A percentile compares a stretch with the other conserved stretches of the same genome.
Conservation (phyloP, 2,888 invertebrate genomes). For the Synanthedon formicaeformis region DNA sequence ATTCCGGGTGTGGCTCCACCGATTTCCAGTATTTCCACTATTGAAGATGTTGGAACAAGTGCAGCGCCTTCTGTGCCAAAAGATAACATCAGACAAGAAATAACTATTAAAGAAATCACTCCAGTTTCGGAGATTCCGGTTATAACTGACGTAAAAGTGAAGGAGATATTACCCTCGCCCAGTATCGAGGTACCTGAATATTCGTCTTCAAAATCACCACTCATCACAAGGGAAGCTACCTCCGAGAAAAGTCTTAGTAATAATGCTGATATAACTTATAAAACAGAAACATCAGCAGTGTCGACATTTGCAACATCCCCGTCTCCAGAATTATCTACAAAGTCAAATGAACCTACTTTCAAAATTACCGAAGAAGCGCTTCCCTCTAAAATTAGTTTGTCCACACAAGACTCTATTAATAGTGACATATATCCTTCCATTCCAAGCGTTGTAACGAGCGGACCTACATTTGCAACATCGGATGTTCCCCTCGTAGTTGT, state of each 20-base stretch:
- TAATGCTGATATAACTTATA: conserved; percentile 16
- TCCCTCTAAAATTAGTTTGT: conserved; percentile 53
- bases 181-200: conserved; percentile 50
- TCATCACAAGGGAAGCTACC: conserved; percentile 54
- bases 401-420: conserved; percentile 44
- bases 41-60: conserved; percentile 20
- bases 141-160: conserved; percentile 56
- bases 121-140: conserved; percentile 63
- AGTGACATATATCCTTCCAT: conserved; percentile 40
- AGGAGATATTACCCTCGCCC: conserved; percentile 52
- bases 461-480: conserved; percentile 20
- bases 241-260: conserved; percentile 30
- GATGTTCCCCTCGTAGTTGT: conserved; percentile 16
- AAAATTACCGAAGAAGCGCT: conserved; percentile 25
- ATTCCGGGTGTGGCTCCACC: conserved; percentile 33
- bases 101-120: conserved; percentile 73
- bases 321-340: conserved; percentile 17
- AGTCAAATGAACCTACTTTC: conserved; percentile 13
- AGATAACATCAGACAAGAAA: conserved; percentile 41
- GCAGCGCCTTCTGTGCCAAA: conserved; percentile 21
- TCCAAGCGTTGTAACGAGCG: conserved; percentile 33
- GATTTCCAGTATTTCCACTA: conserved; percentile 20
- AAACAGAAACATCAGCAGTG: conserved; percentile 30
- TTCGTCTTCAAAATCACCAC: conserved; percentile 53
- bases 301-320: conserved; percentile 16